phyloP scores from a whole-genome alignment of 2,113 vertebrate species.

The Pachyramphus minor region DNA sequence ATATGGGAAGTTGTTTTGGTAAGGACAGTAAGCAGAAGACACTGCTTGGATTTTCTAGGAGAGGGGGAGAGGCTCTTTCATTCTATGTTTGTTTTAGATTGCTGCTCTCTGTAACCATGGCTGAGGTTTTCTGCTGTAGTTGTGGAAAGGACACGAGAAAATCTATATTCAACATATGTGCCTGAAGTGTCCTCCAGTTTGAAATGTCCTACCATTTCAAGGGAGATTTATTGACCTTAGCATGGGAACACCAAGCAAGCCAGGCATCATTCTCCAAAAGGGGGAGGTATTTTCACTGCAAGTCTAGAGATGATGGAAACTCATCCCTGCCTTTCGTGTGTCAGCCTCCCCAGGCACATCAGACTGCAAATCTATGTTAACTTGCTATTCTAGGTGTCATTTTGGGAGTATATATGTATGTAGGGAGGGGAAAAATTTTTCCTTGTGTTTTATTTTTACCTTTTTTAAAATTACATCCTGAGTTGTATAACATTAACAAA shows the following conservation, averaged over 20 bases:
- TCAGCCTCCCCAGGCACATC: not conserved
- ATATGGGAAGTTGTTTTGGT: not conserved
- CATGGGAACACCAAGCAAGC: not conserved
- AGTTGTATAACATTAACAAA: not conserved
- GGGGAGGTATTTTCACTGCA: not conserved
- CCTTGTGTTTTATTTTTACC: not conserved
- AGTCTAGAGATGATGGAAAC: not conserved
- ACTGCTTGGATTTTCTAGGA: not conserved
- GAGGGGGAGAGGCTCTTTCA: not conserved
- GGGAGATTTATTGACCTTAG: not conserved
- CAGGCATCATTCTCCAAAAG: not conserved
- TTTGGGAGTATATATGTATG: not conserved
- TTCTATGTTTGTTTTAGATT: not conserved
- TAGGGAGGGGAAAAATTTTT: not conserved
- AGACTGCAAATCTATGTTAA: not conserved
- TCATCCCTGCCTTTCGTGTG: not conserved
- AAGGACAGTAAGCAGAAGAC: not conserved
- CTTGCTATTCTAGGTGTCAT: not conserved
- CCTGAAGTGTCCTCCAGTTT: not conserved
- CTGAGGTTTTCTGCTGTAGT: not conserved
- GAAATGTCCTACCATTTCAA: not conserved
- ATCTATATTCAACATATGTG: not conserved
- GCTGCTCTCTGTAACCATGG: not conserved
- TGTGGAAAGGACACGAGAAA: not conserved
- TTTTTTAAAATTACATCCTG: not conserved